These are phyloP conservation scores for Acanthopagrus latus DNA, from an alignment of 2,797 vertebrate species.

Conservation along the genomic window DNA sequence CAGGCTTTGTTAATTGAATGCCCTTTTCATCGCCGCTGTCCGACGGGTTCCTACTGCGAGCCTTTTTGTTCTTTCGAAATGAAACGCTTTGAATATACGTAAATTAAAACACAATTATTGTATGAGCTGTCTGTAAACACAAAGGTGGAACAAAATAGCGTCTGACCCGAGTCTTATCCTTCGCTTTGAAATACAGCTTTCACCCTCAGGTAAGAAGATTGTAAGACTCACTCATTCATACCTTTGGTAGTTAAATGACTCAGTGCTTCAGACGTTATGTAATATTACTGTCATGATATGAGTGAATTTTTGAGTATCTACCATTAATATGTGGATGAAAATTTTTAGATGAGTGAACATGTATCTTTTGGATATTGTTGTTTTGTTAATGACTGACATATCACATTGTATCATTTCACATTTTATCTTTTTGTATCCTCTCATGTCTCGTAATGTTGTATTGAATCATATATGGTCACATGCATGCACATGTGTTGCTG, in stretches of 20 bases:
- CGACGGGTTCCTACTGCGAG: conserved; percentile 51
- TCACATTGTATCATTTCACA: not conserved
- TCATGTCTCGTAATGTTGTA: too few species aligned
- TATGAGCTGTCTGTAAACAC: conserved; percentile 45
- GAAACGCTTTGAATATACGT: conserved; percentile 65
- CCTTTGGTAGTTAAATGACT: conserved; percentile 15
- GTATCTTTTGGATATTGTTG: not conserved
- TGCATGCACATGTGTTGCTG: too few species aligned
- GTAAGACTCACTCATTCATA: not conserved
- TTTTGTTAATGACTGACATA: not conserved
- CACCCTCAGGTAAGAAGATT: conserved; percentile 14
- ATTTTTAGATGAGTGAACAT: too few species aligned
- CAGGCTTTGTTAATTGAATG: conserved; percentile 73
- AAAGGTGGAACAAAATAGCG: conserved; percentile 2
- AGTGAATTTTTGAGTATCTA: not conserved
- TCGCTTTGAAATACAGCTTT: conserved; percentile 36
- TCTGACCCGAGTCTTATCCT: conserved; percentile 1
- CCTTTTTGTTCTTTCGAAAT: conserved; percentile 59
- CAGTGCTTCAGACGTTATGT: not conserved
- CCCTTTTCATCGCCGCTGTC: conserved; percentile 70
- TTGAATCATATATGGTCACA: too few species aligned
- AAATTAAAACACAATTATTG: conserved; percentile 64
- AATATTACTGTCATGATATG: not conserved
- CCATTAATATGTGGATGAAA: not conserved
- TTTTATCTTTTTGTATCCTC: too few species aligned